Evolutionary conservation across 1,140 invertebrate species (phyloP), one percentile per base, ranked within the genome.

Genomic region (Oryzaephilus surinamensis): DNA sequence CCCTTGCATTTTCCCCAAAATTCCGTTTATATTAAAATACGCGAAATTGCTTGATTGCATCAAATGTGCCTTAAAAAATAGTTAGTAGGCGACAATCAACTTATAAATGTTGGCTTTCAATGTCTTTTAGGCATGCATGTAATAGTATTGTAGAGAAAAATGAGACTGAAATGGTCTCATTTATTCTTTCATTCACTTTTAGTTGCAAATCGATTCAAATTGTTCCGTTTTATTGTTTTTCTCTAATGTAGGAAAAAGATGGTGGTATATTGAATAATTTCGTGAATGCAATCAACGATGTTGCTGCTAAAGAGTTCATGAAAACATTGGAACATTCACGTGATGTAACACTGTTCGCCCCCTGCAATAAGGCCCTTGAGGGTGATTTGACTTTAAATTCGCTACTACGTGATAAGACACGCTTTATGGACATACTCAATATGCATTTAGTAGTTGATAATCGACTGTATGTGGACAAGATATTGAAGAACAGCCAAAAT

Each of bases 311-410:
- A 20, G 77, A 82, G 28, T 84, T 91, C 48, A 67, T 85, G 56
- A 70, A 74, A 38, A 73, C 73, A 24, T 72, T 90, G n/a, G 77
- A 70, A 26, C 65, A 69, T 23, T 71, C 75, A 30, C 72, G 72
- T 17, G 79, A 86, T 28, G 69, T 90, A 4, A 93, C 90, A 1
- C 67, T 94, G 13, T 89, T 94, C 58, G 88, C 86, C 1, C 90
- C 90, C 0, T 88, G 81, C 47, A 93, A 94, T 59, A 78, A 81
- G 37, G 90, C 90, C 1, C 81, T 80, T 74, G 74, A 79, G 73
- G 76, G 77, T 38, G 70, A 76, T 38, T 66, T 74, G 4, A 73
- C 72, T 23, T 71, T 90, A 1, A 72, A 81, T 43, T 71, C 75
- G 45, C 68, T 86, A 44, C 64, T 84, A 21, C 72, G 74, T 64